These are phyloP conservation scores for Polymixis lichenea DNA, from an alignment of 2,888 invertebrate genomes.

Conservation along the genomic window DNA sequence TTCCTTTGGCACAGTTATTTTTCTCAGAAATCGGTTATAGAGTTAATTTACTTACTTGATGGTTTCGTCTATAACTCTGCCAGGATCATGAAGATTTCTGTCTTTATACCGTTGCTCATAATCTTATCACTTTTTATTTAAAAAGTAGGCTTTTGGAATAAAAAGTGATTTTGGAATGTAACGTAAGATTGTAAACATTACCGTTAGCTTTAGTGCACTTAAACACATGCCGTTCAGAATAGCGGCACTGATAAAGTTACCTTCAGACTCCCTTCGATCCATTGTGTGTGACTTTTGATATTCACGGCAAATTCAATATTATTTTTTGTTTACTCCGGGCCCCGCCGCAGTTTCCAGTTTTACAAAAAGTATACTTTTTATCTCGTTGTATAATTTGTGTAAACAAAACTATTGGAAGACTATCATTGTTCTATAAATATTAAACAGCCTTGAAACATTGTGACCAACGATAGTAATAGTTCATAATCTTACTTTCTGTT, in stretches of 20 bases:
- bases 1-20: constrained; percentile 26
- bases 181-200: too few species aligned
- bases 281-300: constrained; percentile 4
- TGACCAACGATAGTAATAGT: constrained; percentile 5
- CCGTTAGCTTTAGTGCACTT: constrained; percentile 34
- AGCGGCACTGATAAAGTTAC: constrained; percentile 14
- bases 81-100: not conserved
- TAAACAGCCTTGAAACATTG: constrained; percentile 33
- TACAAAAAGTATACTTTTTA: constrained; percentile 12
- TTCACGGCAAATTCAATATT: constrained; percentile 2
- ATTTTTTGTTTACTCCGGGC: too few species aligned
- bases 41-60: not conserved
- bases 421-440: constrained; percentile 19
- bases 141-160: constrained; percentile 7
- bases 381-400: constrained; percentile 6
- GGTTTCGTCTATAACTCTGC: not conserved
- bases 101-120: not conserved
- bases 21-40: constrained; percentile 26
- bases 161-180: too few species aligned
- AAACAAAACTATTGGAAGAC: constrained; percentile 33
- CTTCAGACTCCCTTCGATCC: constrained; percentile 3
- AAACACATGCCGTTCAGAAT: constrained; percentile 13
- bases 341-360: not conserved
- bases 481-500: constrained; percentile 14
- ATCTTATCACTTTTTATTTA: not conserved